Conservation (phyloP, 2,113 vertebrate species). For the Cyphomyrus discorhynchus region DNA sequence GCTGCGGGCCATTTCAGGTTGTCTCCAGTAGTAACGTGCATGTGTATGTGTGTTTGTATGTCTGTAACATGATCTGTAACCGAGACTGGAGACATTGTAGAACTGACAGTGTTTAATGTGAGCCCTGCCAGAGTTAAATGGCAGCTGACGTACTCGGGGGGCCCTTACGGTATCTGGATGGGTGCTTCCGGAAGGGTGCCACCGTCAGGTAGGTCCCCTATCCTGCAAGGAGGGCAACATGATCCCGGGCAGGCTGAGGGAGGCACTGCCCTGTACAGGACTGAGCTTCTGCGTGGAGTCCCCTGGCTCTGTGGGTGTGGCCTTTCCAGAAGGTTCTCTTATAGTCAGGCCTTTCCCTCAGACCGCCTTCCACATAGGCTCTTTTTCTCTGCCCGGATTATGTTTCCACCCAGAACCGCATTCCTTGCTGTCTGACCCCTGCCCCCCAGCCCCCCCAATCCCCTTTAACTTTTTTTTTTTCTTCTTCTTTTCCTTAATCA, state of each 20-base stretch:
- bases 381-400: not conserved
- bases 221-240: not conserved
- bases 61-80: not conserved
- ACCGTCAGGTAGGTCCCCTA: not conserved
- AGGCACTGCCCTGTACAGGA: not conserved
- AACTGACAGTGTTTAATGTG: not conserved
- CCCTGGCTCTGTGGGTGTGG: not conserved
- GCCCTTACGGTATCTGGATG: not conserved
- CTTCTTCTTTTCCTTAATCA: not conserved
- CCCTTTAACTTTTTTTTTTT: not conserved
- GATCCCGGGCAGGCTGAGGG: not conserved
- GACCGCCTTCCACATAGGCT: not conserved
- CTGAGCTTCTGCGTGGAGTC: not conserved
- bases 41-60: not conserved
- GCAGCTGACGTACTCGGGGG: not conserved
- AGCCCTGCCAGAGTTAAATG: not conserved
- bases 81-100: not conserved
- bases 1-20: not conserved
- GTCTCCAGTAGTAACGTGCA: not conserved
- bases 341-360: not conserved
- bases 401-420: not conserved
- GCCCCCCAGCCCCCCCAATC: not conserved
- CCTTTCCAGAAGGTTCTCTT: not conserved
- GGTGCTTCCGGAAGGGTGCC: not conserved
- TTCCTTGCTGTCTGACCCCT: not conserved